A percentile compares a stretch with the other conserved stretches of the same genome.
phyloP scores from a whole-genome alignment of 2,888 invertebrate species.

The Dasysyrphus tricinctus region DNA sequence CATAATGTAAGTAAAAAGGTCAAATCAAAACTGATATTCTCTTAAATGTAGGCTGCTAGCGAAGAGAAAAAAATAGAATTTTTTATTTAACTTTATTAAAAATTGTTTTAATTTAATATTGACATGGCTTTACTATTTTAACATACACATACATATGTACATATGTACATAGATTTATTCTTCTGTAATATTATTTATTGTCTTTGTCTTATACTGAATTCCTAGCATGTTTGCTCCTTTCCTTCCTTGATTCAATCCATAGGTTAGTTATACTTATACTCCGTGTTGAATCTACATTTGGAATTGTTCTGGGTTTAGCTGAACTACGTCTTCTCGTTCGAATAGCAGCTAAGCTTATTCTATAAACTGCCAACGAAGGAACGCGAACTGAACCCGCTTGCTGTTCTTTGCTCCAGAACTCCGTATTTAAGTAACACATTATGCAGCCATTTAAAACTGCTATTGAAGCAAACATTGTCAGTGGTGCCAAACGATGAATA shows the following conservation, averaged over 20 bases:
- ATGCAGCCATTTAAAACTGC: constrained; percentile 80
- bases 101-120: too few species aligned
- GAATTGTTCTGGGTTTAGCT: constrained; percentile 61
- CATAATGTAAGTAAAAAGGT: too few species aligned
- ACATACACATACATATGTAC: too few species aligned
- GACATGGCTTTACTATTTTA: too few species aligned
- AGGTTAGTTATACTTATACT: constrained; percentile 80
- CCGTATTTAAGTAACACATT: constrained; percentile 80
- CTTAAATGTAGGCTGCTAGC: too few species aligned
- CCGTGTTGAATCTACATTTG: constrained; percentile 8
- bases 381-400: constrained; percentile 79
- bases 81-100: too few species aligned
- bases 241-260: constrained; percentile 74
- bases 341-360: constrained; percentile 79
- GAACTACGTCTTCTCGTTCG: constrained; percentile 77
- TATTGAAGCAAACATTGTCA: constrained; percentile 80
- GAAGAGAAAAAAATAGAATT: too few species aligned
- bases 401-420: constrained; percentile 80
- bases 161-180: too few species aligned
- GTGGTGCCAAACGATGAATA: constrained; percentile 80
- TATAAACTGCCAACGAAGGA: constrained; percentile 80
- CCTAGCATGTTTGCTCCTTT: constrained; percentile 5
- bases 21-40: too few species aligned
- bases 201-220: constrained; percentile 28
- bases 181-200: too few species aligned